These are phyloP conservation scores for Platycheirus rosarum DNA, from an alignment of 2,888 invertebrate species.

Conservation along the genomic window DNA sequence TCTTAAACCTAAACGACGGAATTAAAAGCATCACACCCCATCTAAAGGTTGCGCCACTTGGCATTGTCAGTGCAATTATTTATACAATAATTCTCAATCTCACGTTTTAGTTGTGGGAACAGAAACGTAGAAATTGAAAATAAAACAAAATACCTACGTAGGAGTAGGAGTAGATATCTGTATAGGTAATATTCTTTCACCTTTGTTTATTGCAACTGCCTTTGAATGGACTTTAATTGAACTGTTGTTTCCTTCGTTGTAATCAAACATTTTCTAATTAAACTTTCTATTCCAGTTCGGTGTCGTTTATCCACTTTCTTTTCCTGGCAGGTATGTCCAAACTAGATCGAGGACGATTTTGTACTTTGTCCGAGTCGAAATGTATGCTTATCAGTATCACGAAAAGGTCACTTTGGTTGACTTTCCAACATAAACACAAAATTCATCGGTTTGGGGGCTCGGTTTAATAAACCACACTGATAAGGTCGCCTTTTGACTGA, in stretches of 20 bases:
- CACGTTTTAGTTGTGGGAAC: constrained; percentile 16
- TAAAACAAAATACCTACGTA: too few relatives aligned
- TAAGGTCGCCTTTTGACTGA: constrained; percentile 2
- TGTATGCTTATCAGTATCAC: constrained; percentile 31
- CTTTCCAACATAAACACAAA: too few relatives aligned
- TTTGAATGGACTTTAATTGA: background rate
- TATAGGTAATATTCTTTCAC: too few relatives aligned
- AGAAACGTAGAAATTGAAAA: background rate
- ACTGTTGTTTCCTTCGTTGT: background rate
- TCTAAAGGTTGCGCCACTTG: constrained; percentile 12
- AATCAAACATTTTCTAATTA: background rate
- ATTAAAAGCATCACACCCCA: constrained; percentile 11
- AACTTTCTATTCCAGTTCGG: constrained; percentile 4
- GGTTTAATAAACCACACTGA: constrained; percentile 19
- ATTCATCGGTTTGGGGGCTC: constrained; percentile 43
- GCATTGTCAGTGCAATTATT: background rate
- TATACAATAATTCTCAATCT: too few relatives aligned
- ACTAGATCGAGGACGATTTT: constrained; percentile 1
- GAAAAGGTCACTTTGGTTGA: too few relatives aligned
- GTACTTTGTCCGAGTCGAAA: background rate
- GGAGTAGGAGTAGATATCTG: too few relatives aligned
- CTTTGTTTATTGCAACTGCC: constrained; percentile 20
- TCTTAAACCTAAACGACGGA: constrained; percentile 17
- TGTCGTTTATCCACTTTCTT: constrained; percentile 37
- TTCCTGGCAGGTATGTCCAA: constrained; percentile 38